Percentiles rank a stretch among this genome's conserved stretches.
Conservation (phyloP, 2,888 invertebrate genomes). For the Vannuccia rotundouncinata region DNA sequence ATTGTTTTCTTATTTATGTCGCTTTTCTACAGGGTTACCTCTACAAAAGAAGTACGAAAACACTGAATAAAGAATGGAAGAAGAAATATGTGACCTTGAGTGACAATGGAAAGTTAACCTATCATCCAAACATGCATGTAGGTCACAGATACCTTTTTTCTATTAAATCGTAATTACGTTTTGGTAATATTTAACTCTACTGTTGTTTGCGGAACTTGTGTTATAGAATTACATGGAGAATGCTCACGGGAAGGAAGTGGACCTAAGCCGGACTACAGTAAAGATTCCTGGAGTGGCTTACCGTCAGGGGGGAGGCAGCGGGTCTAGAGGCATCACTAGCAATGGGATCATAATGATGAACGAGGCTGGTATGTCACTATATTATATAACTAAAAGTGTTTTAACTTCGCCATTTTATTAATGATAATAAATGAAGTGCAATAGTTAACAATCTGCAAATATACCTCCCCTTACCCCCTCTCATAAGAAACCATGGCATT, state of each 20-base stretch:
- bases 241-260: slow-evolving; percentile 87
- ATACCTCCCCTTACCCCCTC: too few species aligned
- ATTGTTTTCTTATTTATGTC: neutral
- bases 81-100: slow-evolving; percentile 98
- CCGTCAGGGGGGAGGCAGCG: slow-evolving; percentile 39
- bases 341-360: slow-evolving; percentile 35
- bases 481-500: too few species aligned
- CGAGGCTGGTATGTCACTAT: slow-evolving; percentile 1
- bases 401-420: too few species aligned
- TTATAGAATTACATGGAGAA: slow-evolving; percentile 84
- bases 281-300: slow-evolving; percentile 73
- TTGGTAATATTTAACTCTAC: neutral
- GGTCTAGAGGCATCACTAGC: slow-evolving; percentile 39
- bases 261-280: slow-evolving; percentile 90
- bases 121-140: slow-evolving; percentile 91
- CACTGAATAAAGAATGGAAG: slow-evolving; percentile 95
- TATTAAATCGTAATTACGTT: neutral
- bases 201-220: neutral
- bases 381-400: too few species aligned
- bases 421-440: too few species aligned
- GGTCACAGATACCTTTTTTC: slow-evolving; percentile 49
- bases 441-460: too few species aligned
- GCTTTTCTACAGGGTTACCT: slow-evolving; percentile 66
- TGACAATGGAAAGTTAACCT: slow-evolving; percentile 78
- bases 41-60: slow-evolving; percentile 72